phyloP scores from a whole-genome alignment of 2,113 vertebrate genomes.

The Eptesicus fuscus region DNA sequence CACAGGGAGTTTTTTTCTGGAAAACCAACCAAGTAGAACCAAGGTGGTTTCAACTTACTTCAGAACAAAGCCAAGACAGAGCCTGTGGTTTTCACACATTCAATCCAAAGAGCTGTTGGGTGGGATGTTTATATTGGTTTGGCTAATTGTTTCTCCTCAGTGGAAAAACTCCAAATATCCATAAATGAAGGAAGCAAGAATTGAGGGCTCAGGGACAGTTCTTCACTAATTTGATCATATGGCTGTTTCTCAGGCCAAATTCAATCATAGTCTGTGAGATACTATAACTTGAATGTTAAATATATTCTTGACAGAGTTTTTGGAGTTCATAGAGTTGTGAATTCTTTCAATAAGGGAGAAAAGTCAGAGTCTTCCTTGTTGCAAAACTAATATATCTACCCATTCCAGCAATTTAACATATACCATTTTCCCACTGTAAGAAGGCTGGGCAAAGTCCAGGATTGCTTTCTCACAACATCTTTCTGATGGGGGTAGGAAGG shows the following conservation, averaged over 20 bases:
- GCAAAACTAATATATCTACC: not conserved
- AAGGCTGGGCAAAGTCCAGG: not conserved
- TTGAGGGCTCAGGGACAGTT: conserved; percentile 41
- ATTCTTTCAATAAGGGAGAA: conserved; percentile 25
- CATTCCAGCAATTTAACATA: conserved; percentile 17
- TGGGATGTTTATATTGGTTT: conserved; percentile 49
- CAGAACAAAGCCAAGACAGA: conserved; percentile 56
- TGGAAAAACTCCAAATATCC: conserved; percentile 46
- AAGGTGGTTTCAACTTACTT: conserved; percentile 55
- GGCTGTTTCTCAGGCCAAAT: conserved; percentile 22
- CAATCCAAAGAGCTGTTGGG: conserved; percentile 51
- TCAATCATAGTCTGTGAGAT: conserved; percentile 36
- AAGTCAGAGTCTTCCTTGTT: not conserved
- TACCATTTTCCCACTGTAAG: conserved; percentile 5
- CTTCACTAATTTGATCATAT: conserved; percentile 39
- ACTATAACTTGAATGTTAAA: conserved; percentile 53
- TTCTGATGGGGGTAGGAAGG: not conserved
- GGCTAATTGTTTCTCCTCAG: conserved; percentile 63
- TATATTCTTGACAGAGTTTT: not conserved
- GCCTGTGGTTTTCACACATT: conserved; percentile 63
- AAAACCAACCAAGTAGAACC: conserved; percentile 34
- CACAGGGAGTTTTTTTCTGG: not conserved
- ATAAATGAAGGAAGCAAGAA: conserved; percentile 38
- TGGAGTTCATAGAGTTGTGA: conserved; percentile 12
- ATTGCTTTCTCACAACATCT: not conserved